Base-by-base conservation (phyloP, 2,797 vertebrate genomes). In the Lagodon rhomboides region DNA sequence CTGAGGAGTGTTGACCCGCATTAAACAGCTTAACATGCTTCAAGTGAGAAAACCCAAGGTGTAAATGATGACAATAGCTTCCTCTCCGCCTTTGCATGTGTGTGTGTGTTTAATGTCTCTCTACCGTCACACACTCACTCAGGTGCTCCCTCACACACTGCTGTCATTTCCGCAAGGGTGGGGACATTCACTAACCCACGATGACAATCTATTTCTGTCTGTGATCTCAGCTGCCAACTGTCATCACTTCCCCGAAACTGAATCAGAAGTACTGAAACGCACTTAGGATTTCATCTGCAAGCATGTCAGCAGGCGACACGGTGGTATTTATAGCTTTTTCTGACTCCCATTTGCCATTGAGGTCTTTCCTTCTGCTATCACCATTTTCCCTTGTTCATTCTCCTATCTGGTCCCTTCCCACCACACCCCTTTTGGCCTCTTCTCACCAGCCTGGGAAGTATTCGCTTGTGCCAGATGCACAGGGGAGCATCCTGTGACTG, bases 191-290 rank as follows among this genome's bases (percentile, higher is more conserved):
- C 72, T 43, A 41, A 30, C 77, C 41, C 66, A 25, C 59, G 65
- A 80, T 73, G 80, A 77, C 64, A 4, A 17, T 78, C 88, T 91
- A 89, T 91, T 91, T 84, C 69, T 77, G 90, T 75, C 84, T 68
- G 71, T 91, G 88, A 92, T 80, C 79, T 92, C 91, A 92, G 89
- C 90, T 91, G 89, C 84, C 77, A 66, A 66, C 83, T 85, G 83
- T 67, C 79, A 66, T 83, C 66, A 34, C 80, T 9, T 15, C 47
- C 66, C 78, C 1, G 20, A 75, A 61, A 75, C 80, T 77, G 80
- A 87, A 78, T 83, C 85, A 88, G 76, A 87, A 77, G 67, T 12
- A 41, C 74, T 43, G 65, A 81, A 87, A 74, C 75, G 46, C 59
- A 72, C 58, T 27, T 5, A 65, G 54, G 82, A 70, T 89, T 90